phyloP scores from a whole-genome alignment of 2,797 vertebrate genomes.

The Furcifer pardalis region DNA sequence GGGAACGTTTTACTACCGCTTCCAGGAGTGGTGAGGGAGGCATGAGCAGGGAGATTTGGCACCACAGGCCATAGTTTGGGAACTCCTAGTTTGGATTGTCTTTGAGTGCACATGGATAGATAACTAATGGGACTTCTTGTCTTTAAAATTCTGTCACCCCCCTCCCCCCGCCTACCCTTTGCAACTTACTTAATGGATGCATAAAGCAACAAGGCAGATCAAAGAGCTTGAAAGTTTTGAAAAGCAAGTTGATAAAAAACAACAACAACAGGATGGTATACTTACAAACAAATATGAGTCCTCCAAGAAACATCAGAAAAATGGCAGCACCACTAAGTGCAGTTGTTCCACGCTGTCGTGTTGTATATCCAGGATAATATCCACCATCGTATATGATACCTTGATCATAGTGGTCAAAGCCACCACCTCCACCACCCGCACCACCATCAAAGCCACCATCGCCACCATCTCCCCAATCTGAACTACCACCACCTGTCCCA shows the following conservation, averaged over 20 bases:
- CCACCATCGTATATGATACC: neutral
- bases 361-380: fast-evolving
- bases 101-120: too few species aligned
- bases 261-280: constrained; percentile 44
- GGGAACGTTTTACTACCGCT: too few species aligned
- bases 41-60: too few species aligned
- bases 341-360: constrained; percentile 36
- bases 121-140: neutral
- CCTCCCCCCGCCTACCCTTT: too few species aligned
- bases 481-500: neutral
- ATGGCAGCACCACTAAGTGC: constrained; percentile 74
- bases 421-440: fast-evolving
- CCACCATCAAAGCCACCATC: fast-evolving
- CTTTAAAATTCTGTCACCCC: neutral
- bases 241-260: neutral
- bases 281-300: constrained; percentile 80
- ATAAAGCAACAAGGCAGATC: neutral
- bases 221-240: constrained; percentile 25
- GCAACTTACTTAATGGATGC: too few species aligned
- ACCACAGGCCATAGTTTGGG: too few species aligned
- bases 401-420: fast-evolving
- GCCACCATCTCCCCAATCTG: fast-evolving
- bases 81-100: too few species aligned
- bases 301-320: constrained; percentile 78
- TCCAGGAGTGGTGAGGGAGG: too few species aligned